Evolutionary conservation across 37 sponge, comb jelly and placozoan species (phyloP).

Genomic region (Aplysina aerophoba): DNA sequence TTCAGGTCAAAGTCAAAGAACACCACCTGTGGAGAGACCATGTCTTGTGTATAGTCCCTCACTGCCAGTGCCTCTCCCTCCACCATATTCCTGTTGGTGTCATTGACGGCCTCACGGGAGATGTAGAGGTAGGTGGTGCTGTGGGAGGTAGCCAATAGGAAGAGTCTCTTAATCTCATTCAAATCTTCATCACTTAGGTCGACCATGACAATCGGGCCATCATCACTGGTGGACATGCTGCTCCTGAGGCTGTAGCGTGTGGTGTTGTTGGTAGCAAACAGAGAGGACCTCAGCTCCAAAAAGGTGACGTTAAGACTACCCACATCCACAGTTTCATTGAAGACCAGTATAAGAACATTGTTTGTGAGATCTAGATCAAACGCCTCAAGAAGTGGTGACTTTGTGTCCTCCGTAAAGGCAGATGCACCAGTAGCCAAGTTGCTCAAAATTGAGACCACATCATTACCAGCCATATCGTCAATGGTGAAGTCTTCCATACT

Average conservation of each 20-base stretch:
- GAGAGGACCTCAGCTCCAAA: slow-evolving; percentile 41
- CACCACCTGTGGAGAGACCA: slow-evolving; percentile 48
- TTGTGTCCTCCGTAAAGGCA: slow-evolving; percentile 62
- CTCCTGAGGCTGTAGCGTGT: slow-evolving; percentile 1
- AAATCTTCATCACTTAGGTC: slow-evolving; percentile 71
- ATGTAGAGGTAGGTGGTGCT: slow-evolving; percentile 70
- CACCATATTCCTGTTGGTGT: slow-evolving; percentile 70
- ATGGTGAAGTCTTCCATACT: slow-evolving; percentile 51
- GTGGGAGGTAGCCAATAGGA: slow-evolving; percentile 52
- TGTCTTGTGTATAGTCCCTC: slow-evolving; percentile 55
- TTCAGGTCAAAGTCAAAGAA: slow-evolving; percentile 74
- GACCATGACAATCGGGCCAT: slow-evolving; percentile 74
- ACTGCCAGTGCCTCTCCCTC: slow-evolving; percentile 44
- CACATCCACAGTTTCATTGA: slow-evolving; percentile 82
- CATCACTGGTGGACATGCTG: slow-evolving; percentile 33
- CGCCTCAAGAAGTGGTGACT: slow-evolving; percentile 50
- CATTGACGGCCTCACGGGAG: slow-evolving; percentile 48
- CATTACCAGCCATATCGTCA: slow-evolving; percentile 76
- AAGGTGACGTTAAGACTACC: slow-evolving; percentile 59
- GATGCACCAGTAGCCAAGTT: slow-evolving; percentile 44
- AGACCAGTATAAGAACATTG: slow-evolving; percentile 56
- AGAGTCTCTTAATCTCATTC: slow-evolving; percentile 80
- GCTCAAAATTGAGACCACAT: slow-evolving; percentile 45
- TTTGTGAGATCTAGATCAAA: slow-evolving; percentile 81
- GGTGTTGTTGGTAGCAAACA: not conserved